A percentile compares a stretch with the other conserved stretches of the same genome.
These are phyloP conservation scores for Trichosurus vulpecula DNA, from an alignment of 2,797 vertebrate species.

Conservation along the genomic window DNA sequence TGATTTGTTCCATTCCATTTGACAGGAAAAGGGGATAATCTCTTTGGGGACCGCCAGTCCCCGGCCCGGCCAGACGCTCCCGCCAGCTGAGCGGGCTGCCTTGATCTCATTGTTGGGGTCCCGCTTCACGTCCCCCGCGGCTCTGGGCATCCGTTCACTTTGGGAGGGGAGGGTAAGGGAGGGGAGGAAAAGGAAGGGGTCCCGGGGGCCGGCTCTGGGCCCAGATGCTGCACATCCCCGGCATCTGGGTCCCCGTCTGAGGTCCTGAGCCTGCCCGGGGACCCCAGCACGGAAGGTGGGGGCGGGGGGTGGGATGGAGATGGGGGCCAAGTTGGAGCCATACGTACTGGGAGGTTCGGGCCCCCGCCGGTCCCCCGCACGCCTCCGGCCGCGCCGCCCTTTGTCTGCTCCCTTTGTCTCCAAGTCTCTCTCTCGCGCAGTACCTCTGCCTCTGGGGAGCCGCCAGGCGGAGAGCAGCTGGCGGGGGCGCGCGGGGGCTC, in stretches of 20 bases:
- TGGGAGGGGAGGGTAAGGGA: not conserved
- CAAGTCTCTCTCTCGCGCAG: constrained; percentile 60
- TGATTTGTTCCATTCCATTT: constrained; percentile 65
- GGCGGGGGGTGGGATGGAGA: not conserved
- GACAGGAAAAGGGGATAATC: constrained; percentile 75
- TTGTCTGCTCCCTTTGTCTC: constrained; percentile 82
- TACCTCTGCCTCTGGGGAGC: constrained; percentile 72
- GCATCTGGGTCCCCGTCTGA: not conserved
- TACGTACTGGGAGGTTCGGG: constrained; percentile 66
- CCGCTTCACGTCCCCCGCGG: constrained; percentile 37
- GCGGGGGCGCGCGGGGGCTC: constrained; percentile 59
- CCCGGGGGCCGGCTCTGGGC: not conserved
- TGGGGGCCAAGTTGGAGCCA: not conserved
- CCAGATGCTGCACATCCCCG: not conserved
- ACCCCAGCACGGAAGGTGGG: not conserved
- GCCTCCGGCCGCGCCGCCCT: constrained; percentile 70
- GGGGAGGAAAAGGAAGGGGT: not conserved
- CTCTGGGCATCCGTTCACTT: constrained; percentile 35
- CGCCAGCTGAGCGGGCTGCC: constrained; percentile 57
- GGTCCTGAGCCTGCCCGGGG: not conserved
- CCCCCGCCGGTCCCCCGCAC: constrained; percentile 45
- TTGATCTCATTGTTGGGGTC: constrained; percentile 57
- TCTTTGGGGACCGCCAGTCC: constrained; percentile 64
- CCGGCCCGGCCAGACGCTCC: constrained; percentile 43
- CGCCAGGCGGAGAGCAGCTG: constrained; percentile 68